These are phyloP conservation scores for Xiphorhynchus erythropygius DNA, from an alignment of 2,797 vertebrate genomes.

Conservation along the genomic window DNA sequence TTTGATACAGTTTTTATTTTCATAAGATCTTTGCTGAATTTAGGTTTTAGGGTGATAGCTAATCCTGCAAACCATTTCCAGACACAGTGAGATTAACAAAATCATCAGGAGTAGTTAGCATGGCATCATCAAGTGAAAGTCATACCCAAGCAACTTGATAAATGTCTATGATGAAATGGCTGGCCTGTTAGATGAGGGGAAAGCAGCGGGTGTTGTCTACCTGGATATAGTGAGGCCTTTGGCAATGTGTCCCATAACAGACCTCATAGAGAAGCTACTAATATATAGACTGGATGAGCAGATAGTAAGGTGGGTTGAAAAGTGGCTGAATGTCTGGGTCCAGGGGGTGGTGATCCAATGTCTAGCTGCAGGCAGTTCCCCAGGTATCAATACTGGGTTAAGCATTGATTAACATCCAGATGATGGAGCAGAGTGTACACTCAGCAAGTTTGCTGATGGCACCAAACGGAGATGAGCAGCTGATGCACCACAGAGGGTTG, in stretches of 20 bases:
- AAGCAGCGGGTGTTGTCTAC: background rate
- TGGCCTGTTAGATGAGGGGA: too few species aligned
- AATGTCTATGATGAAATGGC: background rate
- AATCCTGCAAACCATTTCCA: background rate
- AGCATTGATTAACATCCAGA: background rate
- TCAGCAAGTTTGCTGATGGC: background rate
- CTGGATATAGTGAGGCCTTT: background rate
- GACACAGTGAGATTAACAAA: background rate
- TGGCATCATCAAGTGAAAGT: background rate
- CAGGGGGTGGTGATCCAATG: background rate
- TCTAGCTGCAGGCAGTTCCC: background rate
- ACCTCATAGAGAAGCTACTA: background rate
- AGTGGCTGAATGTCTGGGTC: background rate
- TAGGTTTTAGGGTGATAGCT: background rate
- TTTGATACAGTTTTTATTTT: background rate
- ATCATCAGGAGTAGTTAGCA: background rate
- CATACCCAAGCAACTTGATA: background rate
- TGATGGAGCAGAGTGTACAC: background rate
- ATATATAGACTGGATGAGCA: background rate
- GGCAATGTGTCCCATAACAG: background rate
- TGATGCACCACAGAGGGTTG: rapidly evolving
- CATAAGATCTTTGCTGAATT: background rate
- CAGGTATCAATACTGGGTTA: background rate
- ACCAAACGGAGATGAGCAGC: background rate
- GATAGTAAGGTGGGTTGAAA: background rate